These are phyloP conservation scores for Palythoa grandis DNA, from an alignment of 92 coral and sea anemone species.

Conservation along the genomic window DNA sequence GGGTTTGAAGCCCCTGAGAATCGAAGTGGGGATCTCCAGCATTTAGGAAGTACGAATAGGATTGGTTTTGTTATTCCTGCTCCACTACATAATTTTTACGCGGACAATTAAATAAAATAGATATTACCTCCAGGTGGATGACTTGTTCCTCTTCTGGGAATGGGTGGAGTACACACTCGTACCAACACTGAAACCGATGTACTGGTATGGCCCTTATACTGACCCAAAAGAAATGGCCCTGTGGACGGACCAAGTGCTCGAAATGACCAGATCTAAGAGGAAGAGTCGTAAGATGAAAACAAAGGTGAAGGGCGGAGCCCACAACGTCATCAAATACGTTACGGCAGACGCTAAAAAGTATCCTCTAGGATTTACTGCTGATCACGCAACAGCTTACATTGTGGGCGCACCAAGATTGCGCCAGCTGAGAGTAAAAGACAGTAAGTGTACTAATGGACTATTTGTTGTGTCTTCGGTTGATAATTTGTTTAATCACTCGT, in stretches of 20 bases:
- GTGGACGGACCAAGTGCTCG: slow-evolving; percentile 62
- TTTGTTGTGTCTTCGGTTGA: neutral
- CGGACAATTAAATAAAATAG: too few species aligned
- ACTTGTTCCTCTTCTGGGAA: slow-evolving; percentile 66
- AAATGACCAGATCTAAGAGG: slow-evolving; percentile 48
- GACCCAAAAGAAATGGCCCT: slow-evolving; percentile 52
- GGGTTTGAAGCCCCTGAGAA: too few species aligned
- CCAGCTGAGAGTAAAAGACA: slow-evolving; percentile 70
- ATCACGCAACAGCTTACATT: slow-evolving; percentile 75
- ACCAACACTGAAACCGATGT: slow-evolving; percentile 76
- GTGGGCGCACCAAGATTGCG: slow-evolving; percentile 86
- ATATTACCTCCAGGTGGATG: slow-evolving; percentile 54
- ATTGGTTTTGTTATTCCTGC: too few species aligned
- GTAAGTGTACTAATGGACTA: slow-evolving; percentile 40
- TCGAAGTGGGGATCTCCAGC: too few species aligned
- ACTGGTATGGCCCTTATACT: slow-evolving; percentile 85
- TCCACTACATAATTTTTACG: too few species aligned
- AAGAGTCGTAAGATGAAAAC: slow-evolving; percentile 45
- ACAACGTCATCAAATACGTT: slow-evolving; percentile 1
- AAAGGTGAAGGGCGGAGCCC: slow-evolving; percentile 46
- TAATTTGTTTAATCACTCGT: neutral
- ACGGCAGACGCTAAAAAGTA: slow-evolving; percentile 44
- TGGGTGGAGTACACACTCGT: slow-evolving; percentile 69
- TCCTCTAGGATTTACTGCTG: slow-evolving; percentile 74
- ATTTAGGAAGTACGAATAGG: too few species aligned